Base-by-base conservation (phyloP, 2,888 invertebrate genomes). In the Mimachlamys varia region DNA sequence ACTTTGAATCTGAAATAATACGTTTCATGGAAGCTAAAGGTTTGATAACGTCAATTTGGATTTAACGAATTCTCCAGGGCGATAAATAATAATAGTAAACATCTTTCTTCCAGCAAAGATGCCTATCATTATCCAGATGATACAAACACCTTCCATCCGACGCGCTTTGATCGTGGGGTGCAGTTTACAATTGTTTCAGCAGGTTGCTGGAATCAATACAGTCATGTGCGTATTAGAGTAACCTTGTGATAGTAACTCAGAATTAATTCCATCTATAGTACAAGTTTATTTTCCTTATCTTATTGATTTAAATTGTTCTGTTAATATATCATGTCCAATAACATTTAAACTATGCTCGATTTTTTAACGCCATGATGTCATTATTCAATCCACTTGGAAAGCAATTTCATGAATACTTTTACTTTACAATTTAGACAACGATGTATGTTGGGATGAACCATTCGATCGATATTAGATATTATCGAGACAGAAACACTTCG, bases 121-220 rank as follows among this genome's bases (percentile, higher is more conserved):
- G 53, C 95, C 95, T 15, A 94, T 95, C 76, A 93, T 95, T 37
- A 91, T 94, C 27, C 95, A 95, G 92, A 96, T 97, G 92, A 93
- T 97, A 13, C 93, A 94, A 44, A 95, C 95, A 13, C 95, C 96
- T 0, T 91, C 96, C 5, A 95, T 97, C 0, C 94, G 97, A 88
- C 93, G 96, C 76, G 97, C 97, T 0, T 96, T 97, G 4, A 90
- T 97, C 17, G 95, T 97, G 27, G 97, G 97, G 19, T 97, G 97
- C 93, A 94, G 96, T 37, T 95, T 97, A 87, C 97, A 97, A 93
- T 95, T 97, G 91, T 97, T 97, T 92, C 97, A 97, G 93, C 97
- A 97, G 94, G 93, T 97, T 7, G 96, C 97, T 53, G 97, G 97
- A 49, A 97, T 97, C 94, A 97, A 97, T 95, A 97, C 97, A 0